phyloP scores from a whole-genome alignment of 1,140 invertebrate genomes.

The Sinella curviseta region DNA sequence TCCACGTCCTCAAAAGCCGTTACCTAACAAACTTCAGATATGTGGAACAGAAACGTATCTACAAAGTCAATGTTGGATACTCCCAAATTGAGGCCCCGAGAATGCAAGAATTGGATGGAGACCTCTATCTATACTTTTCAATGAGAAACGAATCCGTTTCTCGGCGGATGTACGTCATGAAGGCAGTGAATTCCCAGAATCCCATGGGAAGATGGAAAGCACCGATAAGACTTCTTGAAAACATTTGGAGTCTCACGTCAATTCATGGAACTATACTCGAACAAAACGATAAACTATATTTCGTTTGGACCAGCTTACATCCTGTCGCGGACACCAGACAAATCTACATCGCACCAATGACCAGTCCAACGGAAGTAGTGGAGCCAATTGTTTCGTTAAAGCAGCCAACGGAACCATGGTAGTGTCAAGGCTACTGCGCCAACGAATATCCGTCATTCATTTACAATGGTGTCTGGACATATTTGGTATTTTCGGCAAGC shows the following conservation, averaged over 20 bases:
- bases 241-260: too few relatives aligned
- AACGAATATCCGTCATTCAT: slow-evolving; percentile 26
- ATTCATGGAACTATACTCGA: slow-evolving; percentile 35
- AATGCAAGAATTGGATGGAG: slow-evolving; percentile 35
- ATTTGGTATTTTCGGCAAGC: slow-evolving; percentile 4
- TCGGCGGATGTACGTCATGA: slow-evolving; percentile 40
- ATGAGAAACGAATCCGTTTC: slow-evolving; percentile 29
- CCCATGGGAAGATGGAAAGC: slow-evolving; percentile 39
- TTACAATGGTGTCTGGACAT: slow-evolving; percentile 13
- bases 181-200: slow-evolving; percentile 30
- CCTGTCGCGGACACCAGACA: slow-evolving; percentile 6
- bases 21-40: slow-evolving; percentile 35
- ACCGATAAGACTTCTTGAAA: not conserved
- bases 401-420: slow-evolving; percentile 33
- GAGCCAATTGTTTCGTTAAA: slow-evolving; percentile 24
- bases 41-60: slow-evolving; percentile 12
- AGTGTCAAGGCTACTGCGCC: slow-evolving; percentile 9
- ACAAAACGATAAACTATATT: not conserved
- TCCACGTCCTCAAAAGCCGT: slow-evolving; percentile 34
- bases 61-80: slow-evolving; percentile 21
- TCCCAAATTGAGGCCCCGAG: slow-evolving; percentile 34
- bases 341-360: slow-evolving; percentile 41
- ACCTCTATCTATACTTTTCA: slow-evolving; percentile 42
- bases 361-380: slow-evolving; percentile 20
- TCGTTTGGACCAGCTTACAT: slow-evolving; percentile 14